Evolutionary conservation across 2,888 invertebrate genomes (phyloP), one percentile per base, ranked within the genome.

Genomic region (Drosophila prostipennis): DNA sequence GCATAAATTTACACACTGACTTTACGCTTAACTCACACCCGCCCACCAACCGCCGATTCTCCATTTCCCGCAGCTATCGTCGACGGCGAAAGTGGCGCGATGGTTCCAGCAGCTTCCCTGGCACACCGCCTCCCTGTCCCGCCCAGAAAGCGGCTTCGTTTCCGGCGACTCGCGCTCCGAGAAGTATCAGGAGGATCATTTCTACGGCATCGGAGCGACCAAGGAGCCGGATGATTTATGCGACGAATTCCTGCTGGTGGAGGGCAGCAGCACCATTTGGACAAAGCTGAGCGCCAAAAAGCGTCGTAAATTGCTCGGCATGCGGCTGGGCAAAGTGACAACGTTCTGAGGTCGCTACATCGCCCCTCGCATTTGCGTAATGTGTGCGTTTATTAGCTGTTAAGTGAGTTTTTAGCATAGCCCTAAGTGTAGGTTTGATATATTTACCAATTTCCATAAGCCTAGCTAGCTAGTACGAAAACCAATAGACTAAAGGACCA

Each of bases 81-180:
- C 96, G 59, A 94, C 94, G 74, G 96, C 96, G 70, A 96, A 96
- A 93, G 95, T 96, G 87, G 95, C 96, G 87, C 94, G 96, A 53
- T 96, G 96, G 96, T 96, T 96, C 91, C 95, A 96, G 73, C 94
- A 96, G 76, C 92, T 95, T 78, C 92, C 91, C 54, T 92, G 91
- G 91, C 89, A 91, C 54, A 91, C 91, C 71, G 93, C 94, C 11
- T 94, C 95, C 14, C 92, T 95, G 63, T 96, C 96, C 10, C 93
- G 96, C 10, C 96, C 95, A 0, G 96, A 96, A 91, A 96, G 96
- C 89, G 96, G 96, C 11, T 96, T 96, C 91, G 94, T 96, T 37
- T 95, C 95, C 23, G 95, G 95, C 29, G 93, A 93, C 59, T 94
- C 94, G 60, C 93, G 93, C 63, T 93, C 93, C 14, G 93, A 93